A percentile compares a stretch with the other conserved stretches of the same genome.
phyloP scores from a whole-genome alignment of 2,797 vertebrate genomes.

The Centroberyx gerrardi region DNA sequence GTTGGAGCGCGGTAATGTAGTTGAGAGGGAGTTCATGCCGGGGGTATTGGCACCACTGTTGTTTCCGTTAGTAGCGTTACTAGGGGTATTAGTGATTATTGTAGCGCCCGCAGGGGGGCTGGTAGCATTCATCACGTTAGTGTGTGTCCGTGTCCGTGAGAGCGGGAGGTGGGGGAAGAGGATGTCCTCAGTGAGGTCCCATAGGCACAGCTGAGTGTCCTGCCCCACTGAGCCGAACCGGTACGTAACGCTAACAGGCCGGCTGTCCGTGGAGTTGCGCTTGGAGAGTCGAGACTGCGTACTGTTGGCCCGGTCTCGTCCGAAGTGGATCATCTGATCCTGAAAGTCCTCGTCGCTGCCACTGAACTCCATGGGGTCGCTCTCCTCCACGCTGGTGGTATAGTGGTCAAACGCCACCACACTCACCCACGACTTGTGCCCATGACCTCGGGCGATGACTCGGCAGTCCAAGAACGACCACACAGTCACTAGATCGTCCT shows the following conservation, averaged over 20 bases:
- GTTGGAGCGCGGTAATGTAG: constrained; percentile 95
- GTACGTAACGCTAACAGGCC: constrained; percentile 95
- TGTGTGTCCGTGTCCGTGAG: constrained; percentile 96
- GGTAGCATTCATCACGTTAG: constrained; percentile 98
- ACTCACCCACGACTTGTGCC: constrained; percentile 98
- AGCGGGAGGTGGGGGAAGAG: constrained; percentile 97
- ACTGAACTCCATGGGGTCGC: constrained; percentile 95
- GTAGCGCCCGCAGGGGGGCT: constrained; percentile 89
- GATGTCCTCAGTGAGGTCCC: constrained; percentile 99
- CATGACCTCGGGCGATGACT: constrained; percentile 95
- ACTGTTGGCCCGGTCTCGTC: constrained; percentile 92
- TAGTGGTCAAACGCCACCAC: constrained; percentile 97
- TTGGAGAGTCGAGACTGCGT: constrained; percentile 96
- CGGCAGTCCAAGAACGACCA: constrained; percentile 97
- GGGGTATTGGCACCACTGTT: constrained; percentile 86
- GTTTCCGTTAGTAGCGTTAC: constrained; percentile 88
- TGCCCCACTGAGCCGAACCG: constrained; percentile 98
- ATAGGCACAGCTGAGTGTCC: constrained; percentile 97
- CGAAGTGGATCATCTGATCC: constrained; percentile 92
- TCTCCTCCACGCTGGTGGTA: constrained; percentile 96
- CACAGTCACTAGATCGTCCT: constrained; percentile 97
- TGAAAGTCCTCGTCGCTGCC: constrained; percentile 99
- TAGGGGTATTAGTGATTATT: constrained; percentile 86
- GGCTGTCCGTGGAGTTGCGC: constrained; percentile 96
- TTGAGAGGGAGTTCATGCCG: constrained; percentile 89